Conservation (phyloP, 1,140 invertebrate species). For the Leptinotarsa lineolata region DNA sequence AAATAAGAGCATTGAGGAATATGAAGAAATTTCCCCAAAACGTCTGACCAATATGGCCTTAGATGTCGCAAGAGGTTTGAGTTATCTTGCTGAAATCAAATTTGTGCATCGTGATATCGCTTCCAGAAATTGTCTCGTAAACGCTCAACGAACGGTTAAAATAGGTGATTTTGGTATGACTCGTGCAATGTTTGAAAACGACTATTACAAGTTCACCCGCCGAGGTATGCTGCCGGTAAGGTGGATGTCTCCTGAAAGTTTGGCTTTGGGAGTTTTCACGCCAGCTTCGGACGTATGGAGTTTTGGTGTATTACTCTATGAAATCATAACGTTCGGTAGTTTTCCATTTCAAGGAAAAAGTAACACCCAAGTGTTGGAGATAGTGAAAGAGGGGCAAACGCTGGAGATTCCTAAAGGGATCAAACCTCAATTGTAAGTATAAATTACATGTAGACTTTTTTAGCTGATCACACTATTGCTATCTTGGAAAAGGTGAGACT, state of each 20-base stretch:
- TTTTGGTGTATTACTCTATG: slow-evolving; percentile 81
- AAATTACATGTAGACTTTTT: neutral
- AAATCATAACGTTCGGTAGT: slow-evolving; percentile 85
- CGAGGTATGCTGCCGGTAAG: slow-evolving; percentile 87
- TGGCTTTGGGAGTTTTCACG: slow-evolving; percentile 81
- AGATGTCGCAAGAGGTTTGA: slow-evolving; percentile 83
- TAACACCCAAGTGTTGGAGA: slow-evolving; percentile 82
- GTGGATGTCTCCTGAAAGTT: slow-evolving; percentile 90
- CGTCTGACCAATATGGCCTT: slow-evolving; percentile 83
- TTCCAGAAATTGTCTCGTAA: slow-evolving; percentile 87
- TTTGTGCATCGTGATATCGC: slow-evolving; percentile 88
- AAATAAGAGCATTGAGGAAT: slow-evolving; percentile 68
- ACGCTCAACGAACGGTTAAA: slow-evolving; percentile 79
- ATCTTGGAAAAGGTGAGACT: too few relatives aligned
- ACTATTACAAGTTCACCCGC: slow-evolving; percentile 85
- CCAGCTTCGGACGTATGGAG: slow-evolving; percentile 86
- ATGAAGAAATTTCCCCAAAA: slow-evolving; percentile 75
- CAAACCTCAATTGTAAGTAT: slow-evolving; percentile 77
- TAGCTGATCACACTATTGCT: too few relatives aligned
- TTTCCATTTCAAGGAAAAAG: slow-evolving; percentile 85
- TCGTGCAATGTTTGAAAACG: slow-evolving; percentile 82
- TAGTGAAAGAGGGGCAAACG: slow-evolving; percentile 75
- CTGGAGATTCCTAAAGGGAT: slow-evolving; percentile 74
- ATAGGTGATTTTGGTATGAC: slow-evolving; percentile 95
- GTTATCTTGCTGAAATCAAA: slow-evolving; percentile 77